phyloP scores from a whole-genome alignment of 2,113 vertebrate species.

The human (Homo sapiens) region GRCh38 chr3:110918501-110919000 shows the following conservation, averaged over 20 bases:
- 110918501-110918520: not conserved
- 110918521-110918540: not conserved
- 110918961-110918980: conserved; percentile 41
- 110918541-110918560: not conserved
- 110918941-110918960: conserved; percentile 3
- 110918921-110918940: conserved; percentile 52
- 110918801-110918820: conserved; percentile 51
- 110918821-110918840: conserved; percentile 49
- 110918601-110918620: not conserved
- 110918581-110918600: not conserved
- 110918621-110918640: conserved; percentile 8
- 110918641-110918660: conserved; percentile 24
- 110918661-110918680: not conserved
- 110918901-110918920: conserved; percentile 50
- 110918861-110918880: conserved; percentile 35
- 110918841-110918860: conserved; percentile 38
- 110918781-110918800: conserved; percentile 48
- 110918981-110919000: conserved; percentile 17
- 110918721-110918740: not conserved
- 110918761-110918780: not conserved
- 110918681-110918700: not conserved
- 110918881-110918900: conserved; percentile 62
- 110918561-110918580: conserved; percentile 16
- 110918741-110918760: conserved; percentile 14
- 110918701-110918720: not conserved